A percentile compares a stretch with the other conserved stretches of the same genome.
Evolutionary conservation across 2,888 invertebrate genomes (phyloP).

Genomic region (Ectobius pallidus): DNA sequence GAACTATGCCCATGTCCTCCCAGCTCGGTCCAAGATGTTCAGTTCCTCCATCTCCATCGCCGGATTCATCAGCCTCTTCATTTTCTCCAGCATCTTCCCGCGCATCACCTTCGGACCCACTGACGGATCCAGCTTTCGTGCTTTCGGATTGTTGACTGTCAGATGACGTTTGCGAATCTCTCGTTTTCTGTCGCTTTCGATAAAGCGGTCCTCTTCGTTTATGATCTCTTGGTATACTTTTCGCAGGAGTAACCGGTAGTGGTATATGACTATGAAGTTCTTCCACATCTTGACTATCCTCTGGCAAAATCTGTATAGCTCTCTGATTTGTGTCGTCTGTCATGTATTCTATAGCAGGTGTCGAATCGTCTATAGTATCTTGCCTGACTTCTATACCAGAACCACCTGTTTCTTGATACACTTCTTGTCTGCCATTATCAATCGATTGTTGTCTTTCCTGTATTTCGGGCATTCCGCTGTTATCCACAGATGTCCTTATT

Average conservation of each 20-base stretch:
- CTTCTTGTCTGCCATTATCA: too few species aligned
- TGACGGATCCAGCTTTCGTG: slow-evolving; percentile 47
- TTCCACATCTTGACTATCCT: neutral
- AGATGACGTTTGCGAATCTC: slow-evolving; percentile 22
- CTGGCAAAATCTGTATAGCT: too few species aligned
- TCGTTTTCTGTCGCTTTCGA: neutral
- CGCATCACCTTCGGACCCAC: slow-evolving; percentile 41
- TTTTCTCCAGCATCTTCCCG: too few species aligned
- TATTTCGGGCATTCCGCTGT: too few species aligned
- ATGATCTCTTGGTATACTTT: slow-evolving; percentile 29
- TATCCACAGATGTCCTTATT: too few species aligned
- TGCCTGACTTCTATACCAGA: neutral
- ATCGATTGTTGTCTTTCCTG: too few species aligned
- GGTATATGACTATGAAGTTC: slow-evolving; percentile 37
- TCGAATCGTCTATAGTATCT: neutral
- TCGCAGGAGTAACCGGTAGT: slow-evolving; percentile 36
- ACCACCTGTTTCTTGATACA: neutral
- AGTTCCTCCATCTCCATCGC: neutral
- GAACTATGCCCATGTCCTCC: slow-evolving; percentile 68
- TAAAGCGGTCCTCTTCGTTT: slow-evolving; percentile 26
- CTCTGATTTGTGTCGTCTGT: too few species aligned
- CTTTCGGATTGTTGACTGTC: slow-evolving; percentile 37
- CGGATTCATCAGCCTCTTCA: slow-evolving; percentile 1
- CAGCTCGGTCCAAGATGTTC: slow-evolving; percentile 53
- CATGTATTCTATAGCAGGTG: too few species aligned